Evolutionary conservation across 2,888 invertebrate species (phyloP), one percentile per base, ranked within the genome.

Genomic region (Colostygia pectinataria): DNA sequence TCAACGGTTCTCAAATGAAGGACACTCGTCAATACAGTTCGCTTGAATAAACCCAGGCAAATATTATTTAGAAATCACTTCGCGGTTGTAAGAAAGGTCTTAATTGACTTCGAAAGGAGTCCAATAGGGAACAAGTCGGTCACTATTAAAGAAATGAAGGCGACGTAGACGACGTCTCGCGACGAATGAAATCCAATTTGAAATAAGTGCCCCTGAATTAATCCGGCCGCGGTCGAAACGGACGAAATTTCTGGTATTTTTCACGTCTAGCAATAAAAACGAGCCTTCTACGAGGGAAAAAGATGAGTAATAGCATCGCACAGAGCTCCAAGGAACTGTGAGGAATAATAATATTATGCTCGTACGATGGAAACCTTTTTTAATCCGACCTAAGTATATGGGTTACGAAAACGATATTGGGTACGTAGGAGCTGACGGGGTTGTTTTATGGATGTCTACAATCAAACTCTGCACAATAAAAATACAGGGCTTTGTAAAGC

Each of bases 161-260:
- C 71, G 77, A 74, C 20, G 20, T 20, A n/a, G n/a, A n/a, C 66
- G 68, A 52, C 71, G 65, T 75, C 70, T 74, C 78, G 76, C 71
- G 74, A 69, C 71, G 74, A 81, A 73, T 73, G 79, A 85, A 89
- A 88, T 88, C 85, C 88, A 88, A 90, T 90, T 89, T 85, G 86
- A 86, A 87, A 88, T 89, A 89, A 90, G 89, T 89, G 88, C 86
- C 82, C 81, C 82, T 82, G 89, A 90, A 89, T 90, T 89, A 90
- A 89, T 90, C 88, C 87, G 67, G 80, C 81, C 84, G 84, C 86
- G 83, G 83, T 69, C 79, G 80, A 77, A 80, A 81, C 77, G 84
- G 83, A 80, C 85, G 84, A 88, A 88, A 87, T 87, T 89, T 89
- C 85, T 87, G 87, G 84, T 85, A 89, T 88, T 89, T 89, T 90